Percentiles rank a stretch among this genome's conserved stretches.
phyloP scores from a whole-genome alignment of 2,888 invertebrate species.

The Nemoura dubitans region DNA sequence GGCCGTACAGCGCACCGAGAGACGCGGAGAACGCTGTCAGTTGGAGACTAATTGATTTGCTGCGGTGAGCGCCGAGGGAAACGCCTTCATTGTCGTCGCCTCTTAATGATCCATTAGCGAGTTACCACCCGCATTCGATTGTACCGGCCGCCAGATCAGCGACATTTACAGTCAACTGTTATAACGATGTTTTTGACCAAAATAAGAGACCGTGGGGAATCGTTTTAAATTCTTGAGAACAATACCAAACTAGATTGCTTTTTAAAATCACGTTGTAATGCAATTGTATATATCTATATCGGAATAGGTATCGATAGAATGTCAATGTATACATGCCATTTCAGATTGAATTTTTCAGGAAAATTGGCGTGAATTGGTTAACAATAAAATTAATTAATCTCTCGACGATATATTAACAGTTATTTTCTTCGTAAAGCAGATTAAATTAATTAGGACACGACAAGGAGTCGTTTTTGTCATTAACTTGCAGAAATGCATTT shows the following conservation, averaged over 20 bases:
- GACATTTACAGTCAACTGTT: neutral
- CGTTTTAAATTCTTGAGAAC: neutral
- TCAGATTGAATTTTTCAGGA: neutral
- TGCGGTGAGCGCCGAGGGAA: neutral
- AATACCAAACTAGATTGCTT: neutral
- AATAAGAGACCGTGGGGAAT: neutral
- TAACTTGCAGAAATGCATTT: neutral
- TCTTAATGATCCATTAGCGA: conserved; percentile 3
- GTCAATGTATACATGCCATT: neutral
- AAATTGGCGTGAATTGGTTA: neutral
- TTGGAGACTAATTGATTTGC: conserved; percentile 7
- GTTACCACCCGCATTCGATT: neutral
- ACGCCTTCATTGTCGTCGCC: conserved; percentile 5
- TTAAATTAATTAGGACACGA: neutral
- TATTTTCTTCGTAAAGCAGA: neutral
- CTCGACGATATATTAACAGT: neutral
- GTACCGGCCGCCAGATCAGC: neutral
- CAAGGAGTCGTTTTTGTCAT: neutral
- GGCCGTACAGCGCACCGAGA: neutral
- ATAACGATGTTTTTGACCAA: neutral
- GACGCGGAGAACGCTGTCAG: neutral
- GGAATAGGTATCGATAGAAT: neutral
- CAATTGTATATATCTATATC: neutral
- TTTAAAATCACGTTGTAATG: neutral
- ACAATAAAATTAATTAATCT: neutral